Conservation (phyloP, 2,113 vertebrate species). For the Oreotragus oreotragus region DNA sequence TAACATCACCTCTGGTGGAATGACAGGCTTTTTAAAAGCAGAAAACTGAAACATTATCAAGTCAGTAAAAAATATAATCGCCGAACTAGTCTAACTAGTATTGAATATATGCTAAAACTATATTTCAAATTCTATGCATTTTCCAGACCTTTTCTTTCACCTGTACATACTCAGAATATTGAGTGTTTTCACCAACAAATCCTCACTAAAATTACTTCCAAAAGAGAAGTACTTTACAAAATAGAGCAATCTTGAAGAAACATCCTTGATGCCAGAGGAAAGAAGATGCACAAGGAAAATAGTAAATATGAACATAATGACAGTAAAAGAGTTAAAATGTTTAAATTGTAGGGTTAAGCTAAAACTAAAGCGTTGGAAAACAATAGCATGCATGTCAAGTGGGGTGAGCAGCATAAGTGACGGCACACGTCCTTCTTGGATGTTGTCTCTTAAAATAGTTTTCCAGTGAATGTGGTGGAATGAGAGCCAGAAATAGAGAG, state of each 20-base stretch:
- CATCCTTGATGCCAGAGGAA: neutral
- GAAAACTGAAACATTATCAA: neutral
- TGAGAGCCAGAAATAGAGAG: neutral
- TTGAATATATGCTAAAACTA: neutral
- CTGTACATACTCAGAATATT: neutral
- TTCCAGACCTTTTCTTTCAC: neutral
- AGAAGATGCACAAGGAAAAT: neutral
- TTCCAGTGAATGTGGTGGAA: neutral
- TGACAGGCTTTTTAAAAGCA: neutral
- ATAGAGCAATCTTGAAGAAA: neutral
- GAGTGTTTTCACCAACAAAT: neutral
- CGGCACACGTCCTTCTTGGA: neutral
- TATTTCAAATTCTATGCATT: neutral
- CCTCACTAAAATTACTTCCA: neutral
- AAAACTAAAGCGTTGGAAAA: neutral
- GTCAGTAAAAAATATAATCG: neutral
- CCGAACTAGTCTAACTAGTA: neutral
- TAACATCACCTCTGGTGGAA: too few relatives aligned
- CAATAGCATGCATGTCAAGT: rapidly evolving
- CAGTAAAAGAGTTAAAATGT: neutral
- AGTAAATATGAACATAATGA: too few relatives aligned
- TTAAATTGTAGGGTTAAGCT: neutral
- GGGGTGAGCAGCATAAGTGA: rapidly evolving
- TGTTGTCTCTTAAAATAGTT: neutral
- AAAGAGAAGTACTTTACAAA: neutral